A percentile compares a stretch with the other conserved stretches of the same genome.
phyloP scores from a whole-genome alignment of 2,888 invertebrate species.

The Philereme transversata region DNA sequence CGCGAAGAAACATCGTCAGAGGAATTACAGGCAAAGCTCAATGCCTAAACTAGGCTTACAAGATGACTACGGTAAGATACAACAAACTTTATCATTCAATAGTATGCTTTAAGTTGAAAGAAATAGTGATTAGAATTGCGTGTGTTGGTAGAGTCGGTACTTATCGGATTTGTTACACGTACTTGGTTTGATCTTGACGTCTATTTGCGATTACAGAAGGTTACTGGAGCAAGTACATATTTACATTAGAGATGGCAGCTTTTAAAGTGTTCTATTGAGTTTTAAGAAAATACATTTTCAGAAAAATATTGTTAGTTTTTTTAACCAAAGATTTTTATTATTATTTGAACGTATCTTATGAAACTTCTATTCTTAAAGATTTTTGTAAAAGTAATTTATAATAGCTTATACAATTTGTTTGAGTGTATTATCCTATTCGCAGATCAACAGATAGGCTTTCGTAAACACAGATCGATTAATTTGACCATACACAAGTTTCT shows the following conservation, averaged over 20 bases:
- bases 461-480: no score
- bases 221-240: constrained; percentile 20
- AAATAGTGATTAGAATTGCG: constrained; percentile 11
- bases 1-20: constrained; percentile 73
- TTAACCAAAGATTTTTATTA: no score
- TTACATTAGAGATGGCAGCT: not conserved
- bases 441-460: no score
- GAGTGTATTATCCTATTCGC: no score
- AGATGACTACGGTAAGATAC: constrained; percentile 74
- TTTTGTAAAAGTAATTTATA: no score
- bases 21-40: constrained; percentile 79
- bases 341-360: no score
- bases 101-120: not conserved
- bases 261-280: not conserved
- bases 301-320: no score
- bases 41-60: constrained; percentile 79
- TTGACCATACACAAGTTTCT: no score
- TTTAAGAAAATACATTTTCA: not conserved
- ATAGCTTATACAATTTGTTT: no score
- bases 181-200: constrained; percentile 28
- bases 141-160: not conserved
- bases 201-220: constrained; percentile 25
- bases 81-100: constrained; percentile 10
- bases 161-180: constrained; percentile 24
- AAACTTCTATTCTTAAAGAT: no score